Conservation (phyloP, 2,797 vertebrate genomes). For the Hydrocynus forskahlii region DNA sequence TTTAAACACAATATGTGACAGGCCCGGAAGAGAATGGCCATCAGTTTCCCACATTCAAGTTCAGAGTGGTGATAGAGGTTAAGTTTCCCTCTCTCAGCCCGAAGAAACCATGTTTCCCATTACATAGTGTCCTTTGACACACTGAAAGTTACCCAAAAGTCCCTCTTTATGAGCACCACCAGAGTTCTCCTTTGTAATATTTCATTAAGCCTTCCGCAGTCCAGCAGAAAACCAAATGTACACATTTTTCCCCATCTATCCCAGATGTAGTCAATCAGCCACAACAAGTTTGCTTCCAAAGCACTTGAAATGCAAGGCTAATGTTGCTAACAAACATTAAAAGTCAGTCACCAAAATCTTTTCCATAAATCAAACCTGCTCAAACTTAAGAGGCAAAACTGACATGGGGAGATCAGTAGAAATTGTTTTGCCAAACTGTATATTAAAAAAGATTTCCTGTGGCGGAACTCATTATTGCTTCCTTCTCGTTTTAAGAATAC, state of each 20-base stretch:
- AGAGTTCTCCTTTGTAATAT: too few species aligned
- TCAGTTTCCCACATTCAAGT: conserved; percentile 26
- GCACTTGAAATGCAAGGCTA: too few species aligned
- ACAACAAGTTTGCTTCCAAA: too few species aligned
- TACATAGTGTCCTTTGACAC: background rate
- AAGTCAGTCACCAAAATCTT: too few species aligned
- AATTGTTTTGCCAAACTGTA: background rate
- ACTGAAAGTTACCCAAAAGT: background rate
- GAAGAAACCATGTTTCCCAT: background rate
- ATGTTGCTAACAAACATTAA: too few species aligned
- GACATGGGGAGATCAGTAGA: too few species aligned
- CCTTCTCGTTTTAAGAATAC: background rate
- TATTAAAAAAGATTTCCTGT: background rate
- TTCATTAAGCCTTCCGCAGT: too few species aligned
- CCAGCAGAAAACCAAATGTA: too few species aligned
- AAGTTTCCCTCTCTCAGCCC: background rate
- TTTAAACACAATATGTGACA: conserved; percentile 48
- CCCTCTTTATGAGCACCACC: background rate
- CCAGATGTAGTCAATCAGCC: too few species aligned
- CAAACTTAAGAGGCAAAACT: too few species aligned
- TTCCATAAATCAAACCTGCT: too few species aligned
- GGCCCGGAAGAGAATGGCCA: conserved; percentile 46
- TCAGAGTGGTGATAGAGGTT: conserved; percentile 9
- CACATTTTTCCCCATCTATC: too few species aligned
- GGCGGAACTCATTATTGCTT: background rate